phyloP scores from a whole-genome alignment of 2,113 vertebrate species.

The Strix aluco region DNA sequence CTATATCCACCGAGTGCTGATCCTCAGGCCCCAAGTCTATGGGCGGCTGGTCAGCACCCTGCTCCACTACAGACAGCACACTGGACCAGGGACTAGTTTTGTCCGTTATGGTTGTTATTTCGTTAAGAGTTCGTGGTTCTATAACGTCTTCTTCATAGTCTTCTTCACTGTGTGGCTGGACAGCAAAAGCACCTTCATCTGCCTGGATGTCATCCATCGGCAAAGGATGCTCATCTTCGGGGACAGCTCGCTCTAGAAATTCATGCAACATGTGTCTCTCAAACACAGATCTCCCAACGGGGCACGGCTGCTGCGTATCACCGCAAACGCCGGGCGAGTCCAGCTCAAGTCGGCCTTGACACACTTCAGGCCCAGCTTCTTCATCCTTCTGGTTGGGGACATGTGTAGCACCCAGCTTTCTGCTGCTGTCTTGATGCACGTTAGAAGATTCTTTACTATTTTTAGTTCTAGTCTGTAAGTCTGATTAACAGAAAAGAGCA shows the following conservation, averaged over 20 bases:
- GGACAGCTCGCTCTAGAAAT: neutral
- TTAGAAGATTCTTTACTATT: neutral
- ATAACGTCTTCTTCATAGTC: constrained; percentile 90
- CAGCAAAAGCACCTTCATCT: constrained; percentile 1
- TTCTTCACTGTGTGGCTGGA: constrained; percentile 69
- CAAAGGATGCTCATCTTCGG: neutral
- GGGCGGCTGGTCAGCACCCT: constrained; percentile 54
- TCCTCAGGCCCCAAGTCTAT: neutral
- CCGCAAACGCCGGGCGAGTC: accelerated
- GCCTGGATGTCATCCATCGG: neutral
- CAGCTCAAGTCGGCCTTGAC: neutral
- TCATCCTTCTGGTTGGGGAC: neutral
- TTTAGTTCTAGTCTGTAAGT: constrained; percentile 63
- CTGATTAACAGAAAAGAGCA: constrained; percentile 61
- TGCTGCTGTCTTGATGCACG: neutral
- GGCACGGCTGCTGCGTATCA: accelerated
- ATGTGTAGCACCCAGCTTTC: neutral
- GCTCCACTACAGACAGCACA: constrained; percentile 81
- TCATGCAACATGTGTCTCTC: neutral
- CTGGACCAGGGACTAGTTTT: constrained; percentile 95
- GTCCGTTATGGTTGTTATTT: constrained; percentile 86
- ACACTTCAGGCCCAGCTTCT: neutral
- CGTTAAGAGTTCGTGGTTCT: constrained; percentile 87
- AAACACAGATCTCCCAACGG: neutral
- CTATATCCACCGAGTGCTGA: neutral